Percentiles rank a stretch among this genome's conserved stretches.
phyloP scores from a whole-genome alignment of 2,888 invertebrate species.

The Drosophila kuntzei region DNA sequence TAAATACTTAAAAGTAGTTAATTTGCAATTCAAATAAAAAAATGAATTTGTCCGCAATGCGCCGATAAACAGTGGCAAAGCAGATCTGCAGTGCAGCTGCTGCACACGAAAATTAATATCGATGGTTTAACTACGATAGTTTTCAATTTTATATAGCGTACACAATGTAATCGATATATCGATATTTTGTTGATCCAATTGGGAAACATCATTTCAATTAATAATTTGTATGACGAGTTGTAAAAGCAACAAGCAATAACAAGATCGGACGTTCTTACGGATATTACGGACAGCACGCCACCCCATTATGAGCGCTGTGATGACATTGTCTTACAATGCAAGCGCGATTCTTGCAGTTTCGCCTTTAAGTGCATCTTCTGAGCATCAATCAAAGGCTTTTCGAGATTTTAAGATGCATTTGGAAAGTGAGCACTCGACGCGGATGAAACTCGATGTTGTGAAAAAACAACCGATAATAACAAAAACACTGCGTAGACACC shows the following conservation, averaged over 20 bases:
- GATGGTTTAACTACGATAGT: not conserved
- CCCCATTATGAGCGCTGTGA: constrained; percentile 29
- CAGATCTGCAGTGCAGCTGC: too few relatives aligned
- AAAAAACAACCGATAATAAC: not conserved
- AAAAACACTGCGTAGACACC: not conserved
- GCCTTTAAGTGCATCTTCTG: constrained; percentile 43
- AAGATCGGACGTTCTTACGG: not conserved
- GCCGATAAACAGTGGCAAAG: not conserved
- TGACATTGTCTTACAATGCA: constrained; percentile 29
- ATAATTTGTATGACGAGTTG: not conserved
- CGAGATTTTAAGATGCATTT: constrained; percentile 40
- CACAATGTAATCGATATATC: not conserved
- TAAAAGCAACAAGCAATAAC: not conserved
- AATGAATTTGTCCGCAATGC: not conserved
- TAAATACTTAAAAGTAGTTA: not conserved
- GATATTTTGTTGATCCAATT: not conserved
- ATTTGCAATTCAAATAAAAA: not conserved
- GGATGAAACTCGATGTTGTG: not conserved
- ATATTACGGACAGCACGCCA: constrained; percentile 9
- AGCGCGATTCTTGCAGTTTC: constrained; percentile 14
- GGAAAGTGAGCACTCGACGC: constrained; percentile 13
- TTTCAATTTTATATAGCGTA: too few relatives aligned
- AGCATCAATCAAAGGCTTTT: constrained; percentile 28
- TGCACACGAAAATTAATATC: not conserved
- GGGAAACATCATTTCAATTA: not conserved